phyloP scores from a whole-genome alignment of 1,140 invertebrate genomes.

The Dendrolimus punctatus region DNA sequence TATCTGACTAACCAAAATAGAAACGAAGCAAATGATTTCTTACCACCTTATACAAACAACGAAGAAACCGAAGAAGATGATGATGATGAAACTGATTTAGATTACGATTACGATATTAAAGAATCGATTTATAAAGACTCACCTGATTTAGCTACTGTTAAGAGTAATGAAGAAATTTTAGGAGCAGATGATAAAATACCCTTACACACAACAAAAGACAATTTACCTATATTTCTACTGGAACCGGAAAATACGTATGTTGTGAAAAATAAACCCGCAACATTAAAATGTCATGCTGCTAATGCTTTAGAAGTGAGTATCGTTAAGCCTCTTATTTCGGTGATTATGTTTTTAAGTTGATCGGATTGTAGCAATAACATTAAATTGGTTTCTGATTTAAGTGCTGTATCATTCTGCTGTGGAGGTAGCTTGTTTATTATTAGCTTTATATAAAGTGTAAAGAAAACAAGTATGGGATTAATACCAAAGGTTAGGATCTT shows the following conservation, averaged over 20 bases:
- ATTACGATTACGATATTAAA: slow-evolving; percentile 59
- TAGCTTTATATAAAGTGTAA: too few relatives aligned
- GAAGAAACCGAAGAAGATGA: slow-evolving; percentile 54
- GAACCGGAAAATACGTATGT: slow-evolving; percentile 89
- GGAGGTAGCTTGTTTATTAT: too few relatives aligned
- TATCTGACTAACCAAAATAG: slow-evolving; percentile 19
- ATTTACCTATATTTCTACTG: slow-evolving; percentile 83
- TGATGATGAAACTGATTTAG: slow-evolving; percentile 46
- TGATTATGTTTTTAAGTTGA: not conserved
- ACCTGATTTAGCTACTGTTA: slow-evolving; percentile 34
- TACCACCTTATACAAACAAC: slow-evolving; percentile 43
- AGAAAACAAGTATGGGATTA: too few relatives aligned
- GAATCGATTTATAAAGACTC: slow-evolving; percentile 61
- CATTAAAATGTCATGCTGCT: slow-evolving; percentile 83
- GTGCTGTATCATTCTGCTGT: too few relatives aligned
- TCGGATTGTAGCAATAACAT: not conserved
- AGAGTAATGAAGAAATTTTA: slow-evolving; percentile 16
- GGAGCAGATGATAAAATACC: slow-evolving; percentile 66
- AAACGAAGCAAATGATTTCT: slow-evolving; percentile 45
- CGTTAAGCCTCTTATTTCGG: too few relatives aligned
- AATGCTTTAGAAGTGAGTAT: slow-evolving; percentile 76
- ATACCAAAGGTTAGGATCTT: too few relatives aligned
- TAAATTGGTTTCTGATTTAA: too few relatives aligned
- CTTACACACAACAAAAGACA: slow-evolving; percentile 70
- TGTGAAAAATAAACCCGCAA: slow-evolving; percentile 88